Evolutionary conservation across 1,140 invertebrate genomes (phyloP).

Genomic region (Lysiphlebus fabarum): DNA sequence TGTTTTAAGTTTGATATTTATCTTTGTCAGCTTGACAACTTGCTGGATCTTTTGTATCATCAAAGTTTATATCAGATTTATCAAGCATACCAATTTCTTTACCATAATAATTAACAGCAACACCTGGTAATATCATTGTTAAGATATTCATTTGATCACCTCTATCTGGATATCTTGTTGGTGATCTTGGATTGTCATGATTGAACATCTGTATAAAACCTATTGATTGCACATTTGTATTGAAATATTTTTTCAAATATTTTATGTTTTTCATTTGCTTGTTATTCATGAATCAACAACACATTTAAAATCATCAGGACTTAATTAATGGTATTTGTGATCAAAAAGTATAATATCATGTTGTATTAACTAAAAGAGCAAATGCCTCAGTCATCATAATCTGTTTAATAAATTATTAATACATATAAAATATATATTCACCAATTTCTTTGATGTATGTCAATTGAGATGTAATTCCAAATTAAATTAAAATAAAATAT

Average conservation of each 20-base stretch:
- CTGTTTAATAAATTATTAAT: conserved; percentile 51
- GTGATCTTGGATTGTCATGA: conserved; percentile 68
- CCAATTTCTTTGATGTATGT: too few species aligned
- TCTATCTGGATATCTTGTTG: conserved; percentile 60
- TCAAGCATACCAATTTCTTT: conserved; percentile 81
- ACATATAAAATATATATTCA: too few species aligned
- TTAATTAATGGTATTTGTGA: conserved; percentile 67
- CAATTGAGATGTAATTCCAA: too few species aligned
- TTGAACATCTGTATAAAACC: conserved; percentile 65
- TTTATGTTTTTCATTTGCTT: conserved; percentile 51
- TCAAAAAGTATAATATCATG: conserved; percentile 61
- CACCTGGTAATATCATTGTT: conserved; percentile 70
- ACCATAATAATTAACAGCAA: conserved; percentile 76
- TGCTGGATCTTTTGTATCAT: conserved; percentile 59
- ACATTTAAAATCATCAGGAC: conserved; percentile 50
- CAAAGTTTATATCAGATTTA: too few species aligned
- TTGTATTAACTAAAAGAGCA: conserved; percentile 58
- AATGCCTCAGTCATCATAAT: conserved; percentile 76
- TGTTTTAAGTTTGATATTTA: conserved; percentile 54
- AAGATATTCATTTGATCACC: conserved; percentile 75
- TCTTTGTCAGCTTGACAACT: conserved; percentile 58
- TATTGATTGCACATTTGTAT: conserved; percentile 61
- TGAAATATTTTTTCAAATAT: conserved; percentile 56
- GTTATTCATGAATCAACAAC: conserved; percentile 60
- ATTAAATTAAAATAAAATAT: too few species aligned